A percentile compares a stretch with the other conserved stretches of the same genome.
These are phyloP conservation scores for Zygogramma bicolorata DNA, from an alignment of 2,888 invertebrate genomes.

Conservation along the genomic window DNA sequence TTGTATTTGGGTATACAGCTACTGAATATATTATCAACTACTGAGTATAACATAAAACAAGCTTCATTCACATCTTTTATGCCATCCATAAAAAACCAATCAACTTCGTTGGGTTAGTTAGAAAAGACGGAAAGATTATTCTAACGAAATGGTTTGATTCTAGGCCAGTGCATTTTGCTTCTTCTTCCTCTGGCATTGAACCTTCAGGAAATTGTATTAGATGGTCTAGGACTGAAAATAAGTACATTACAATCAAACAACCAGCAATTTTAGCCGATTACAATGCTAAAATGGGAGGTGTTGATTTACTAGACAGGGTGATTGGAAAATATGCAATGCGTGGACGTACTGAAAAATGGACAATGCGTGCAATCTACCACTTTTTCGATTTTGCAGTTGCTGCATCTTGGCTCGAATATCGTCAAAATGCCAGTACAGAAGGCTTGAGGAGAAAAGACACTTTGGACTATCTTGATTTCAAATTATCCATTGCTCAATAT, in stretches of 20 bases:
- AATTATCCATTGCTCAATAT: background rate
- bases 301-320: conserved; percentile 27
- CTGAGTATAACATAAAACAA: too few species aligned
- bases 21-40: too few species aligned
- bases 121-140: too few species aligned
- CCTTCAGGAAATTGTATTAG: conserved; percentile 19
- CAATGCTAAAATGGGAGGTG: conserved; percentile 28
- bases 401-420: background rate
- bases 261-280: conserved; percentile 13
- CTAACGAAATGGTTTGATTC: too few species aligned
- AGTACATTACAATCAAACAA: conserved; percentile 22
- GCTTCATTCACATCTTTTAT: too few species aligned
- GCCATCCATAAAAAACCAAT: too few species aligned
- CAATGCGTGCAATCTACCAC: background rate
- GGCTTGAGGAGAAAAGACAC: conserved; percentile 7
- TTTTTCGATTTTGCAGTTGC: conserved; percentile 1
- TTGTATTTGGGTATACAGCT: too few species aligned
- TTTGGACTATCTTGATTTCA: conserved; percentile 1
- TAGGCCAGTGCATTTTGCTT: conserved; percentile 28
- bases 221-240: conserved; percentile 16
- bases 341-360: background rate
- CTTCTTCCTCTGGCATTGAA: conserved; percentile 26
- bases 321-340: conserved; percentile 8
- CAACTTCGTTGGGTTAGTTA: conserved; percentile 1
- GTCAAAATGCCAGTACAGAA: conserved; percentile 3